phyloP scores from a whole-genome alignment of 2,797 vertebrate genomes.

The Hephaestus fuliginosus region DNA sequence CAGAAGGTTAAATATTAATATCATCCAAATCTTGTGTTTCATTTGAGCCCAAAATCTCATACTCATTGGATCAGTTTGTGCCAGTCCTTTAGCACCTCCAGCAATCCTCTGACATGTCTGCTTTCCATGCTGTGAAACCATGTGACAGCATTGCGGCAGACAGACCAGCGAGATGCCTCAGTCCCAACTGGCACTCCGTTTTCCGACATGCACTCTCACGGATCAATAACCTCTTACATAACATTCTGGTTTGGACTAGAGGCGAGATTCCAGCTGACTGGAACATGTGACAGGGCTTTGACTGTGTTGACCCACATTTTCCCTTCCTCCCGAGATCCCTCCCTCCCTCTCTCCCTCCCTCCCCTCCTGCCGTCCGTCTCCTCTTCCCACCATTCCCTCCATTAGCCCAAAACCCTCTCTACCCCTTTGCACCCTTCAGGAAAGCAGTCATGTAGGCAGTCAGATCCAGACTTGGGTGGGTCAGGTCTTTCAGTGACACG shows the following conservation, averaged over 20 bases:
- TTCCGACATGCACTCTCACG: constrained; percentile 66
- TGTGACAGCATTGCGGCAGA: constrained; percentile 59
- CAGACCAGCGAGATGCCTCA: constrained; percentile 56
- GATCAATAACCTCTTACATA: constrained; percentile 87
- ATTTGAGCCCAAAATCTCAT: constrained; percentile 31
- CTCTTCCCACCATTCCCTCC: constrained; percentile 42
- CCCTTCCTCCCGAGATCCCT: constrained; percentile 58
- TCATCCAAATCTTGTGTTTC: constrained; percentile 32
- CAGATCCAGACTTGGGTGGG: constrained; percentile 65
- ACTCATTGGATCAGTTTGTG: constrained; percentile 24
- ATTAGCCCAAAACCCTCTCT: constrained; percentile 55
- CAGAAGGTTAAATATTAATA: constrained; percentile 54
- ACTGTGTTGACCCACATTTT: constrained; percentile 85
- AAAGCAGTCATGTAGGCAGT: constrained; percentile 60
- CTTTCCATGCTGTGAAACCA: constrained; percentile 59
- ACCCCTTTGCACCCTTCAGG: constrained; percentile 63
- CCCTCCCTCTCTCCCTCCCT: constrained; percentile 13
- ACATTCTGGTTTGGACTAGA: constrained; percentile 83
- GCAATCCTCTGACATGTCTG: constrained; percentile 45
- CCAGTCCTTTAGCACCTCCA: constrained; percentile 36
- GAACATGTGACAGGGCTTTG: constrained; percentile 85
- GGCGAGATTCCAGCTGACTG: constrained; percentile 85
- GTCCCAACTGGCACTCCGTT: constrained; percentile 55
- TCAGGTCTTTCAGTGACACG: constrained; percentile 55
- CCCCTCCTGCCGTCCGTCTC: constrained; percentile 38